phyloP scores from a whole-genome alignment of 2,888 invertebrate genomes.

The Acanthoscelides obtectus region DNA sequence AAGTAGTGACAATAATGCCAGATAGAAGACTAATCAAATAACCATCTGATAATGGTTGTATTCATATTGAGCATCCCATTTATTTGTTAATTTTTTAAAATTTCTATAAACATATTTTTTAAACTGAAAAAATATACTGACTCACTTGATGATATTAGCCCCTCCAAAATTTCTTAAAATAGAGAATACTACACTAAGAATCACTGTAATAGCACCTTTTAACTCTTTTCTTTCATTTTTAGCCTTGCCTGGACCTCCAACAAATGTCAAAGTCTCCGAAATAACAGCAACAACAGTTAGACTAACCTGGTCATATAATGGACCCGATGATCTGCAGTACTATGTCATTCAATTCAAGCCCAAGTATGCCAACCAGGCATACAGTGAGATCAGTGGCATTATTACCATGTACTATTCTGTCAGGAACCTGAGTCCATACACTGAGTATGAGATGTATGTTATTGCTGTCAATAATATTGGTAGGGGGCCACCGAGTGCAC shows the following conservation, averaged over 20 bases:
- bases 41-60: too few species aligned
- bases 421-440: slow-evolving; percentile 85
- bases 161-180: too few species aligned
- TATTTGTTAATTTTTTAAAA: too few species aligned
- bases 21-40: too few species aligned
- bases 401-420: slow-evolving; percentile 91
- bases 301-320: slow-evolving; percentile 88
- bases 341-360: slow-evolving; percentile 97
- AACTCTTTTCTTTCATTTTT: slow-evolving; percentile 24
- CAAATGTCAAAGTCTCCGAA: slow-evolving; percentile 85
- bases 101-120: too few species aligned
- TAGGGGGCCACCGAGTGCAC: slow-evolving; percentile 81
- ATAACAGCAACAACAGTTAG: slow-evolving; percentile 91
- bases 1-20: too few species aligned
- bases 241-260: slow-evolving; percentile 90
- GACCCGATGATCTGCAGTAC: slow-evolving; percentile 86
- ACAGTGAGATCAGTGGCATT: slow-evolving; percentile 88
- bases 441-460: slow-evolving; percentile 94
- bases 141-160: too few species aligned
- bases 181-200: too few species aligned
- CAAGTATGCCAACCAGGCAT: slow-evolving; percentile 87
- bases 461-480: slow-evolving; percentile 94
- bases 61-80: too few species aligned
- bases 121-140: too few species aligned
- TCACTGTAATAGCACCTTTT: too few species aligned